Percentiles rank a stretch among this genome's conserved stretches.
These are phyloP conservation scores for Otus sunia DNA, from an alignment of 2,113 vertebrate genomes.

Conservation along the genomic window DNA sequence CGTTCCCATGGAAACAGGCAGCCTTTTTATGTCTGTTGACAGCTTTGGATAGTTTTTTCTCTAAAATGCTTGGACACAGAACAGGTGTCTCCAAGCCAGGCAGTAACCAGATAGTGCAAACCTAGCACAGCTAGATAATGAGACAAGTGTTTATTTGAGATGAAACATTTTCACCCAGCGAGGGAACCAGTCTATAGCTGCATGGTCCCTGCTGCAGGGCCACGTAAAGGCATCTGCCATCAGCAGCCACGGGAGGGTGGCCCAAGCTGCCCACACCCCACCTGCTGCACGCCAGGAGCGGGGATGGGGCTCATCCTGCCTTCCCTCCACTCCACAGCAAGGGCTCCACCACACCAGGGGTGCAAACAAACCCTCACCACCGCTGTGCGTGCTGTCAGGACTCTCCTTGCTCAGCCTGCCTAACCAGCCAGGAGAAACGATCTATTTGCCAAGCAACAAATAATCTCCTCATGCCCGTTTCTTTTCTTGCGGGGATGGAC, in stretches of 20 bases:
- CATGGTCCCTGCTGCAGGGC: neutral
- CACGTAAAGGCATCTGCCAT: neutral
- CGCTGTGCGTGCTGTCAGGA: fast-evolving
- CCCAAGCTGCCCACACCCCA: neutral
- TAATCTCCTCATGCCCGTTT: neutral
- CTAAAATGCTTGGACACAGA: constrained; percentile 60
- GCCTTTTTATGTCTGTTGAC: constrained; percentile 57
- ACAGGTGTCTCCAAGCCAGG: constrained; percentile 60
- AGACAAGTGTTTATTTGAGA: constrained; percentile 38
- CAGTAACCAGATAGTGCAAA: constrained; percentile 35
- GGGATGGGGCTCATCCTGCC: neutral
- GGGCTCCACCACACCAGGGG: fast-evolving
- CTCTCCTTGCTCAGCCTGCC: neutral
- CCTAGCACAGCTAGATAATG: constrained; percentile 23
- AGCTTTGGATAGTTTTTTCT: constrained; percentile 35
- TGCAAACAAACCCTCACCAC: fast-evolving
- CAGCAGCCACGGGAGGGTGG: neutral
- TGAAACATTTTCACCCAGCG: neutral
- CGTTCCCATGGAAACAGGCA: constrained; percentile 67
- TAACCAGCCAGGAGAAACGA: neutral
- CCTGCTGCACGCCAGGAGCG: fast-evolving
- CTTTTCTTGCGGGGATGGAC: neutral
- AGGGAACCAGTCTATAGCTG: neutral
- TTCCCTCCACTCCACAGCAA: fast-evolving
- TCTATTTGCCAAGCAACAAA: neutral